These are phyloP conservation scores for Gallinago solitaria DNA, from an alignment of 2,797 vertebrate genomes.

Conservation along the genomic window DNA sequence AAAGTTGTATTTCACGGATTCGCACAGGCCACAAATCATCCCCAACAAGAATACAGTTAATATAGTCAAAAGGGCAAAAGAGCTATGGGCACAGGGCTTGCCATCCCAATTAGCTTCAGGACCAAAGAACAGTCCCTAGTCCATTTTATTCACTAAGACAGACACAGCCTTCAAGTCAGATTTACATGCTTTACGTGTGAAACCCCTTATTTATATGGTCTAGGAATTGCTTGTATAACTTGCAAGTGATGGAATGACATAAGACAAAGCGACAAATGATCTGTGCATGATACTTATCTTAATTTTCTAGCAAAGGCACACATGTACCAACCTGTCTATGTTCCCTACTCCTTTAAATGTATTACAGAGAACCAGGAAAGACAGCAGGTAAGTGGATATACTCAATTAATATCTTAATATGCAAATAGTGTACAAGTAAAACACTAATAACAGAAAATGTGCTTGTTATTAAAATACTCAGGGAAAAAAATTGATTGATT, in stretches of 20 bases:
- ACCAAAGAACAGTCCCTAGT: neutral
- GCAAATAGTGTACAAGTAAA: neutral
- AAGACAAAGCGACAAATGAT: constrained; percentile 58
- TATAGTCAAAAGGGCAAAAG: neutral
- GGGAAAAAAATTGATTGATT: neutral
- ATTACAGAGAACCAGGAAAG: neutral
- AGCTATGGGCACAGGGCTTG: neutral
- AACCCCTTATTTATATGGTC: neutral
- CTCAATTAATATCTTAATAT: neutral
- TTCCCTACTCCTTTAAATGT: constrained; percentile 14
- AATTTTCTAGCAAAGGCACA: constrained; percentile 18
- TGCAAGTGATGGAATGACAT: constrained; percentile 23
- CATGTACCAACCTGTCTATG: constrained; percentile 33
- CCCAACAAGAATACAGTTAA: neutral
- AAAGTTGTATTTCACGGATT: neutral
- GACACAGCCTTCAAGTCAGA: neutral
- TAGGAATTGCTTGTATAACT: constrained; percentile 38
- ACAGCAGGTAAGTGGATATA: neutral
- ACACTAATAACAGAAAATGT: neutral
- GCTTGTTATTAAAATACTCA: constrained; percentile 4
- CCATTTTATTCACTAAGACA: neutral
- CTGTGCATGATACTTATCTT: constrained; percentile 43
- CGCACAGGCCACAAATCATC: neutral
- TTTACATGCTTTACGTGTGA: neutral
- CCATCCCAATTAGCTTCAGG: neutral